These are phyloP conservation scores for Danaus plexippus DNA, from an alignment of 1,140 invertebrate genomes.

Conservation along the genomic window DNA sequence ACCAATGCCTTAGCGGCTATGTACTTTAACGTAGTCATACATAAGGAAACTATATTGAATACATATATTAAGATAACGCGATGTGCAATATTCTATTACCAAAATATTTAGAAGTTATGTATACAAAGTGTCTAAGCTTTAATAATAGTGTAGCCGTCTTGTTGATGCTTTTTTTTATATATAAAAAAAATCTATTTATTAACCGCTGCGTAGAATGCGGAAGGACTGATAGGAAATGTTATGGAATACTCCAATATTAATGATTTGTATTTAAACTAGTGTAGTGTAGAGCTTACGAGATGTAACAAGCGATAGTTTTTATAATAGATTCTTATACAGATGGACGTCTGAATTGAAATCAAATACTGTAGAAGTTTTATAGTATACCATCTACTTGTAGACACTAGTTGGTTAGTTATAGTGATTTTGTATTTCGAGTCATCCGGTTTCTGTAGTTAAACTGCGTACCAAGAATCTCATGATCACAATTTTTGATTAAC, in stretches of 20 bases:
- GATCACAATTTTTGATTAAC: constrained; percentile 4
- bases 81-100: constrained; percentile 67
- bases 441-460: neutral
- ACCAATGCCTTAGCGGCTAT: too few relatives aligned
- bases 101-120: constrained; percentile 64
- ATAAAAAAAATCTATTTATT: constrained; percentile 67
- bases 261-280: constrained; percentile 50
- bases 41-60: constrained; percentile 10
- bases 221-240: constrained; percentile 63
- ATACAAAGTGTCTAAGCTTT: constrained; percentile 66
- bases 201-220: constrained; percentile 59
- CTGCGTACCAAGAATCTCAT: neutral
- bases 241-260: constrained; percentile 64
- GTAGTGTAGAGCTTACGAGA: constrained; percentile 51
- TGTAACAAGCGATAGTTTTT: constrained; percentile 58
- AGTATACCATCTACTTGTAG: too few relatives aligned
- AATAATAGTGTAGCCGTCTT: constrained; percentile 67
- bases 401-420: too few relatives aligned
- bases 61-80: constrained; percentile 16
- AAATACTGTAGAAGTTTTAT: too few relatives aligned
- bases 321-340: constrained; percentile 48
- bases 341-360: neutral
- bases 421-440: too few relatives aligned
- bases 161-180: constrained; percentile 56
- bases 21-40: too few relatives aligned